These are phyloP conservation scores for Drosophila ambigua DNA, from an alignment of 1,140 invertebrate species.

Conservation along the genomic window DNA sequence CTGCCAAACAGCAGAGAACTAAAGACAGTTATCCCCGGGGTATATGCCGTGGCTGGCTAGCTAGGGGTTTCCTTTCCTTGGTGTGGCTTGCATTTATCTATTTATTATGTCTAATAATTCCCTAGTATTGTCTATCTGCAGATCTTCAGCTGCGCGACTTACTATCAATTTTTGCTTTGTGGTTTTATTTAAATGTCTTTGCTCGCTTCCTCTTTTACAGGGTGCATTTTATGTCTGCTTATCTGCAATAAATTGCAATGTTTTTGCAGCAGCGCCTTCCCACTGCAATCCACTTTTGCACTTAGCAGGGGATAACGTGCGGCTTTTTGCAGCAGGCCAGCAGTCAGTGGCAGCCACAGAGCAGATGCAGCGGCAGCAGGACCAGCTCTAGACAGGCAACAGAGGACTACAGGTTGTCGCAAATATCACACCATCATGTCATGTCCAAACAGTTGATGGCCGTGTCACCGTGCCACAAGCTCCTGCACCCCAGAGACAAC, in stretches of 20 bases:
- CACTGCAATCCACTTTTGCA: conserved; percentile 79
- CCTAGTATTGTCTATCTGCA: too few species aligned
- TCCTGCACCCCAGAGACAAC: background rate
- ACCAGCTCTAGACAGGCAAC: conserved; percentile 2
- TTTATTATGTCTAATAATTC: too few species aligned
- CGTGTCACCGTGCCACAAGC: conserved; percentile 50
- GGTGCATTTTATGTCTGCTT: too few species aligned
- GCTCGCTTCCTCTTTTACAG: too few species aligned
- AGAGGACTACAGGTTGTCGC: conserved; percentile 65
- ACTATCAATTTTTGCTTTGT: too few species aligned
- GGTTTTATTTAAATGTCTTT: too few species aligned
- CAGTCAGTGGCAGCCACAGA: conserved; percentile 10
- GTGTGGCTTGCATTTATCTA: too few species aligned
- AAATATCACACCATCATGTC: conserved; percentile 80
- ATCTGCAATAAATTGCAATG: too few species aligned
- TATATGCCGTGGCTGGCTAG: background rate
- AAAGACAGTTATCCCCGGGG: background rate
- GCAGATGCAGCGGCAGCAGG: background rate
- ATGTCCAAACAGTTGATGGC: conserved; percentile 79
- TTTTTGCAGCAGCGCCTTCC: conserved; percentile 28
- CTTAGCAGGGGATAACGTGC: conserved; percentile 74
- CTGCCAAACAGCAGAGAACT: background rate
- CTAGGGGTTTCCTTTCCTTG: too few species aligned
- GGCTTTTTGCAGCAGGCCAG: conserved; percentile 70
- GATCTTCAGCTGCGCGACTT: too few species aligned